phyloP scores from a whole-genome alignment of 2,113 vertebrate species.

The Odontophorus gujanensis region DNA sequence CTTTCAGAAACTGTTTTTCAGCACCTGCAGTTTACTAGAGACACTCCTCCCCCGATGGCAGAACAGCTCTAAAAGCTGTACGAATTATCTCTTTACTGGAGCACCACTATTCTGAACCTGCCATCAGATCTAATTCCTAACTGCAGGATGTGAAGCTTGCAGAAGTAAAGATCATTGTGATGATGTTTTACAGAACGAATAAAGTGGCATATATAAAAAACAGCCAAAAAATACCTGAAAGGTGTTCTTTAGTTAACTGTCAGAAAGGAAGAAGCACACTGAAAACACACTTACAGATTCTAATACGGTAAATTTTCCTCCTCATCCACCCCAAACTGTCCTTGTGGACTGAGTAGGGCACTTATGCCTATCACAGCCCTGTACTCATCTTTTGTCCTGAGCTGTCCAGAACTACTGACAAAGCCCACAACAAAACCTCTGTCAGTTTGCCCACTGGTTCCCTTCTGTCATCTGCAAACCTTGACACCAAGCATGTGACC shows the following conservation, averaged over 20 bases:
- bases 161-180: background rate
- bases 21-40: background rate
- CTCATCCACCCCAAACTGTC: background rate
- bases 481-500: background rate
- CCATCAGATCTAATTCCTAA: background rate
- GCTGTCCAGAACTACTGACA: background rate
- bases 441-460: background rate
- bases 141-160: background rate
- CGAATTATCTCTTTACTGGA: background rate
- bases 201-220: background rate
- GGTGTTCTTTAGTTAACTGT: background rate
- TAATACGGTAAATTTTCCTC: background rate
- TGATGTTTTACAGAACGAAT: background rate
- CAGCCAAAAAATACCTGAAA: background rate
- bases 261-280: background rate
- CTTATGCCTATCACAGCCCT: background rate
- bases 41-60: background rate
- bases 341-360: background rate
- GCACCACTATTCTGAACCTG: background rate
- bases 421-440: background rate
- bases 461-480: background rate
- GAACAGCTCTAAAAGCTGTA: background rate
- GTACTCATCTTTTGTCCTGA: background rate
- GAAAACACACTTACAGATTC: background rate
- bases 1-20: background rate